phyloP scores from a whole-genome alignment of 2,113 vertebrate genomes.

The Collichthys lucidus region DNA sequence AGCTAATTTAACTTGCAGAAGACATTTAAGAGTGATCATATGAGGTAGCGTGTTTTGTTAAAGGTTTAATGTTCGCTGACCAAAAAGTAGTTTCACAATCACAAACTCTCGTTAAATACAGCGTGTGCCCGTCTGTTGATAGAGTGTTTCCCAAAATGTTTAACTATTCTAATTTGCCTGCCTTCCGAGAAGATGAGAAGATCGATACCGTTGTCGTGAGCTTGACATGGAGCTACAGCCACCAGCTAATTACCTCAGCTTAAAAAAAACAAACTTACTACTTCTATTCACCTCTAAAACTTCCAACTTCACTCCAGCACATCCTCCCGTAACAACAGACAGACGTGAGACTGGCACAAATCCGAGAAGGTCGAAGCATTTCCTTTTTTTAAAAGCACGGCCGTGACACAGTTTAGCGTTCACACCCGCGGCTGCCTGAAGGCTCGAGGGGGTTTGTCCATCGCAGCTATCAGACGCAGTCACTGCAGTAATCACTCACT shows the following conservation, averaged over 20 bases:
- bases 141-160: too few species aligned
- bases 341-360: background rate
- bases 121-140: too few species aligned
- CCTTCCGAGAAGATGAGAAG: background rate
- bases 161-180: too few species aligned
- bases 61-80: too few species aligned
- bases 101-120: too few species aligned
- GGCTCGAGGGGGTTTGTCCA: background rate
- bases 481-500: background rate
- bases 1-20: background rate
- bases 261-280: too few species aligned
- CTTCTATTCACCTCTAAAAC: too few species aligned
- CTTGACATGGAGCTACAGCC: background rate
- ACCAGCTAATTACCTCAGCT: background rate
- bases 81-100: too few species aligned
- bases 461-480: background rate
- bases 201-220: background rate
- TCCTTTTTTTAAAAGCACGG: background rate
- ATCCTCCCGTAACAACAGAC: too few species aligned
- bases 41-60: background rate
- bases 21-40: too few species aligned
- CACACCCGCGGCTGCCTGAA: background rate
- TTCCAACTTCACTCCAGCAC: too few species aligned
- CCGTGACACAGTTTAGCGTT: background rate
- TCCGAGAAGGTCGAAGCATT: background rate